These are phyloP conservation scores for Reinhardtius hippoglossoides DNA, from an alignment of 2,113 vertebrate species.

Conservation along the genomic window DNA sequence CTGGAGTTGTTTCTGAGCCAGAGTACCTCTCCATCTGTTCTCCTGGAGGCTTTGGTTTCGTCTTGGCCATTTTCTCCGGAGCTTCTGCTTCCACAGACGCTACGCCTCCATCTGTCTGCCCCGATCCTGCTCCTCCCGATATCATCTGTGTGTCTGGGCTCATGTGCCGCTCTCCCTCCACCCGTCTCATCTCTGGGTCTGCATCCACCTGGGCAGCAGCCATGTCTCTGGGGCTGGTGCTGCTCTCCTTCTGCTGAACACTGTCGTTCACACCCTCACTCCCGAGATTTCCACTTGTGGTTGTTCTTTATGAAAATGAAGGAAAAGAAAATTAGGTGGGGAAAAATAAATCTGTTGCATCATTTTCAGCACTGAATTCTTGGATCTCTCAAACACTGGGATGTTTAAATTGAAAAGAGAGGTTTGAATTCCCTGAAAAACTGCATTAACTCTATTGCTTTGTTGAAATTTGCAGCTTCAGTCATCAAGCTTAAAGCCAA, in stretches of 20 bases:
- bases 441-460: background rate
- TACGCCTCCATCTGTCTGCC: slow-evolving; percentile 50
- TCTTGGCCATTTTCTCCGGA: slow-evolving; percentile 43
- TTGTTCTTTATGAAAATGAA: slow-evolving; percentile 75
- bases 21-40: slow-evolving; percentile 64
- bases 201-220: slow-evolving; percentile 47
- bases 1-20: slow-evolving; percentile 38
- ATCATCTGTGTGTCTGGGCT: slow-evolving; percentile 42
- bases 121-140: slow-evolving; percentile 21
- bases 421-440: background rate
- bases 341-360: background rate
- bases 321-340: background rate
- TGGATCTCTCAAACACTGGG: background rate
- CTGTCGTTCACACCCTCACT: slow-evolving; percentile 74
- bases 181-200: slow-evolving; percentile 23
- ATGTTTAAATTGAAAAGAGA: background rate
- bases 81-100: slow-evolving; percentile 34
- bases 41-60: slow-evolving; percentile 40
- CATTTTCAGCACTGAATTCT: background rate
- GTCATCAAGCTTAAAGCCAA: background rate
- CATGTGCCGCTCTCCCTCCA: slow-evolving; percentile 7
- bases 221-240: slow-evolving; percentile 22
- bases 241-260: slow-evolving; percentile 46
- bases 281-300: slow-evolving; percentile 81
- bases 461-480: background rate